Base-by-base conservation (phyloP, 53 echinoderm and acorn worm genomes). In the Henricia sp. region DNA sequence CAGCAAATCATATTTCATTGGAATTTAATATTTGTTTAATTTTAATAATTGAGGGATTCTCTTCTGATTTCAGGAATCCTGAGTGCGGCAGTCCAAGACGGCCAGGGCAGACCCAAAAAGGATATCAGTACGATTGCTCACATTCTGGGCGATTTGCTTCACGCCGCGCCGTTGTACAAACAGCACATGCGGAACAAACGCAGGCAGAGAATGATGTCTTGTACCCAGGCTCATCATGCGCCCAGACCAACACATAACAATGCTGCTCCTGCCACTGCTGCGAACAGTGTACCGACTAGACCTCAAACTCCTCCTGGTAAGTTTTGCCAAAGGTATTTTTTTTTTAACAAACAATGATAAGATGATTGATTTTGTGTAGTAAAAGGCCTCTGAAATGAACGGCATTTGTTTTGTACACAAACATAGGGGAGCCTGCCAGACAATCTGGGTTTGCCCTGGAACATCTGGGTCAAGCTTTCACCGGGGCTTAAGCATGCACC, bases 91-190 rank as follows among this genome's bases (percentile, higher is more conserved):
- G 86, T 90, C 28, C 78, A 82, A 20, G 90, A 86, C 32, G 76
- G 78, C 37, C 66, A 76, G 32, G 90, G 90, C 25, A 69, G 82
- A 60, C 90, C 85, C 12, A 86, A 86, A 34, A 85, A 77, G 32
- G 90, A 90, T 62, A 85, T 90, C 71, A 86, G 85, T 71, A 90
- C 90, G 25, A 90, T 90, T 29, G 85, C 85, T 59, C 86, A 77
- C 26, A 90, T 90, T 20, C 30, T 90, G 19, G 86, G 67, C 24
- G 90, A 90, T 26, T 43, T 90, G 14, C 64, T 86, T 20, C 78
- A 85, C 40, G 90, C 90, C 60, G 90, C 90, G 14, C 90, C 90
- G 0, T 32, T 90, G 59, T 90, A 90, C 55, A 77, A 80, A 4
- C 86, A 90, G 71, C 90, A 86, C 51, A 5, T 89, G 6, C 59